Evolutionary conservation across 2,797 vertebrate genomes (phyloP), one percentile per base, ranked within the genome.

Genomic region (Manis javanica): DNA sequence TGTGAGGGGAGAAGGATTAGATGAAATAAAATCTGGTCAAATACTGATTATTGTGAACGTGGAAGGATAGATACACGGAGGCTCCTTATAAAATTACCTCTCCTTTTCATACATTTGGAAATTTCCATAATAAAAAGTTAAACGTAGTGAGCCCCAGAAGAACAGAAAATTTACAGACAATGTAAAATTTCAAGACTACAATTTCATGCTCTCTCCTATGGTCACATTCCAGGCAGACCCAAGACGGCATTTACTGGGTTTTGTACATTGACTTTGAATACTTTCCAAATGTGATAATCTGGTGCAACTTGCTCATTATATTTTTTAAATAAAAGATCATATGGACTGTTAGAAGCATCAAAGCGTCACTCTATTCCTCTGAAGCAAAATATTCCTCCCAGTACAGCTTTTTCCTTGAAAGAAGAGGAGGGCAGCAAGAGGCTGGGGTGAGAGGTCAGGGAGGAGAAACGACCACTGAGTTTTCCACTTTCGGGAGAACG

Each of bases 401-500:
- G 98, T 98, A 98, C 98, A 98, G 98, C 98, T 98, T 98, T 98
- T 99, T 98, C 98, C 98, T 98, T 97, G 97, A 98, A 97, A 97
- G 95, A 63, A 53, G 79, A 89, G 90, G 57, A 90, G 55, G 61
- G n/a, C 71, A 39, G 88, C 66, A 42, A 42, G 86, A 77, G 69
- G 72, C 81, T 66, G 91, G 94, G 94, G 93, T 55, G 77, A 92
- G 86, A 93, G 97, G 96, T 89, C 75, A 0, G 81, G 86, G 84
- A 96, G 91, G 72, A 97, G 97, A 91, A 98, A 97, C 81, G 49
- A 96, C 96, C 84, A 24, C 72, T 90, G 98, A 98, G 97, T 98
- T 99, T 99, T 99, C 99, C 99, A 99, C 98, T 99, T 99, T 98
- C 98, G 98, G 98, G 98, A 99, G 99, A 99, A 99, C 99, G 99